Evolutionary conservation across 2,113 vertebrate species (phyloP).

Genomic region (Hippocampus barbouri): DNA sequence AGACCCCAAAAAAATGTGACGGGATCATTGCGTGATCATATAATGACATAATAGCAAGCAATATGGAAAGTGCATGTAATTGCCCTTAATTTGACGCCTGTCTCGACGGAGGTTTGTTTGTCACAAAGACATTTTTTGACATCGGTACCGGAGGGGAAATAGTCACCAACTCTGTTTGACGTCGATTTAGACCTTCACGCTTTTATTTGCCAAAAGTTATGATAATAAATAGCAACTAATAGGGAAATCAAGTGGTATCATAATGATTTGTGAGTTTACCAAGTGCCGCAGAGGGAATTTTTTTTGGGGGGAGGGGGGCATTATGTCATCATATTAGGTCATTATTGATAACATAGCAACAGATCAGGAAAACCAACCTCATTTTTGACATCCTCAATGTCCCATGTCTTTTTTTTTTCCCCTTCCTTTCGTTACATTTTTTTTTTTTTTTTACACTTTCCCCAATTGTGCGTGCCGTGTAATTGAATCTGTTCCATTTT

Average conservation of each 20-base stretch:
- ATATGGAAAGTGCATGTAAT: no score
- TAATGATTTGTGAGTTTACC: not conserved
- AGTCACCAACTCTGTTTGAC: not conserved
- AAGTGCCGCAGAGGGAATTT: not conserved
- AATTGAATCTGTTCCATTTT: conserved; percentile 4
- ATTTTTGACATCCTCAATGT: not conserved
- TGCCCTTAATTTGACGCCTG: not conserved
- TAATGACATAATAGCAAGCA: not conserved
- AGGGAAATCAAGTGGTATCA: not conserved
- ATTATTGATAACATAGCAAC: not conserved
- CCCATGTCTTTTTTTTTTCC: not conserved
- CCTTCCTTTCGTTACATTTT: not conserved
- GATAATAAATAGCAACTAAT: not conserved
- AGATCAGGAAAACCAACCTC: not conserved
- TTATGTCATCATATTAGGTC: not conserved
- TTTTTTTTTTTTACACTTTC: not conserved
- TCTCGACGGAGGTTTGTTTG: not conserved
- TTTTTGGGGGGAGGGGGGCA: not conserved
- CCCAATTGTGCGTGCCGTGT: not conserved
- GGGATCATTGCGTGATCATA: not conserved
- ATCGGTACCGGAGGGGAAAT: no score
- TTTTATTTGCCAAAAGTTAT: not conserved
- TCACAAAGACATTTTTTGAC: not conserved
- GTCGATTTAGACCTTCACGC: not conserved
- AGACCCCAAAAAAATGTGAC: not conserved